Base-by-base conservation (phyloP, 1,140 invertebrate species). In the Drosophila obscura region DNA sequence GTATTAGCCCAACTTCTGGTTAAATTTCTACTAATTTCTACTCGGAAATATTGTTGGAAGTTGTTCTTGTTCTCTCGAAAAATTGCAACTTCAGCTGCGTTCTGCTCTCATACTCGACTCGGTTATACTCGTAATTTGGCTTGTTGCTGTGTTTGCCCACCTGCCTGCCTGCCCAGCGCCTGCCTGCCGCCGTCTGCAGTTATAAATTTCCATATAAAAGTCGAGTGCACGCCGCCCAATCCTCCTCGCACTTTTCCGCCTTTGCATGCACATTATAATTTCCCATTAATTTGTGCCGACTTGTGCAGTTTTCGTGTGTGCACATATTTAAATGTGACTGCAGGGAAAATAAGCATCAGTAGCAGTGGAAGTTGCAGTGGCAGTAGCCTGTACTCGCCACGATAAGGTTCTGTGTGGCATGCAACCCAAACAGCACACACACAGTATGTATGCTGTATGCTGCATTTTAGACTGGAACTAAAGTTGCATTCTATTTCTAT, bases 261-360 rank as follows among this genome's bases (percentile, higher is more conserved):
- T 51, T 50, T 28, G 45, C 71, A 50, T 55, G 57, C 51, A 26
- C 53, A 62, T 73, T 73, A 83, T 80, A 84, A 83, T 80, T 83
- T 73, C 63, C 73, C 77, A 84, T 83, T 83, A 80, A 80, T 83
- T 83, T 80, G 51, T 69, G 80, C 76, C 72, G 67, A 76, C 80
- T 84, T 76, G 49, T 62, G 80, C 80, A 76, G 60, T 74, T 74
- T 74, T 74, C 71, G 65, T 83, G 64, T 83, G 64, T 48, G 61
- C 58, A 72, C 58, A 80, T 76, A 84, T 84, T 83, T 80, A 83
- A 83, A 84, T 79, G 73, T 24, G 53, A 46, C 46, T 75, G 58
- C 45, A 51, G 39, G 52, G 45, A 56, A 69, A 63, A 62, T 60
- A 41, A 35, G 19, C 15, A 31, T 52, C 31, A 35, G 39, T 57